phyloP scores from a whole-genome alignment of 2,113 vertebrate species.

The Vulpes ferrilata region DNA sequence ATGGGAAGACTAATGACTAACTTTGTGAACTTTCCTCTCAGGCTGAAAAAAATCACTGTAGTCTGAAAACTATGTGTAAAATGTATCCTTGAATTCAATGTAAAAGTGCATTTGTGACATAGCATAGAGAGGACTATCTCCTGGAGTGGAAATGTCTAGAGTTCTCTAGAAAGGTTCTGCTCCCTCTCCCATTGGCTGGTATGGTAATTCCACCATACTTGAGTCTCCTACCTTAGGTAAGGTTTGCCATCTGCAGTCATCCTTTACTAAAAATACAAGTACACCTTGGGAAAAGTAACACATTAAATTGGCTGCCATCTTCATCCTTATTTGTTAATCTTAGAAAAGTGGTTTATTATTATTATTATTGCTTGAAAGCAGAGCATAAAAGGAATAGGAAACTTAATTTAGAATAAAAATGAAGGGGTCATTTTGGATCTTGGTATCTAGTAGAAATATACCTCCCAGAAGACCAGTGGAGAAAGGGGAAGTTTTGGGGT shows the following conservation, averaged over 20 bases:
- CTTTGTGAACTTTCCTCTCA: not conserved
- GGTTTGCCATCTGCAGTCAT: not conserved
- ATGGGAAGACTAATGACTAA: not conserved
- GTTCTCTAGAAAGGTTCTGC: not conserved
- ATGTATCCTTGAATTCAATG: not conserved
- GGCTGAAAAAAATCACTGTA: not conserved
- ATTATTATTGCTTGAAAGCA: not conserved
- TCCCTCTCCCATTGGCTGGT: not conserved
- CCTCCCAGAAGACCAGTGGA: not conserved
- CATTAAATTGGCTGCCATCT: not conserved
- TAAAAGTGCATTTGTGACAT: not conserved
- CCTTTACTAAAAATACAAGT: not conserved
- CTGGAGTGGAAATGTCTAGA: not conserved
- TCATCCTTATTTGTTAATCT: not conserved
- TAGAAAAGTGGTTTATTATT: not conserved
- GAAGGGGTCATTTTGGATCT: not conserved
- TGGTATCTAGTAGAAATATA: not conserved
- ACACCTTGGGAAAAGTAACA: not conserved
- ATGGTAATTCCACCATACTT: not conserved
- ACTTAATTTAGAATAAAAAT: not conserved
- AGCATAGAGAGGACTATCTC: not conserved
- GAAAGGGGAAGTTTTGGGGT: not conserved
- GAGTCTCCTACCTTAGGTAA: not conserved
- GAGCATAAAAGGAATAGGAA: not conserved
- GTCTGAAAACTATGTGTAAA: not conserved